Base-by-base conservation (phyloP, 2,888 invertebrate species). In the Dexiosoma caninum region DNA sequence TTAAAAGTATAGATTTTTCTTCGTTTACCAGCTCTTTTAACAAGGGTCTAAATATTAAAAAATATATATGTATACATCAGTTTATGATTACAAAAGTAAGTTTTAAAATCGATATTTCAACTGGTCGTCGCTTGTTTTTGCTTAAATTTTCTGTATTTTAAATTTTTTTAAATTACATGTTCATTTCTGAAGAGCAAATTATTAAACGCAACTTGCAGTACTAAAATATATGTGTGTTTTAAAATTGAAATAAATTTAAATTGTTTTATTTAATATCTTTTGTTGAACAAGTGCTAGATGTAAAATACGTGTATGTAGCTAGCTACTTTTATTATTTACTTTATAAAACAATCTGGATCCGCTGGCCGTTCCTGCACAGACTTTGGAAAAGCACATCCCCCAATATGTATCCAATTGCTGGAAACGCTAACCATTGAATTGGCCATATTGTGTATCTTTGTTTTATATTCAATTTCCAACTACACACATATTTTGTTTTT, bases 11-110 rank as follows among this genome's bases (percentile, higher is more conserved):
- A 5, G 89, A 88, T 0, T 85, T 86, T 7, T 87, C 85, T 32
- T 86, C 85, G 10, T 84, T 80, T 2, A 89, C 76, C 9, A 89
- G 84, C 10, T 88, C 88, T 55, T 88, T 85, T 44, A 88, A 64
- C 3, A 83, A 66, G 2, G 88, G 88, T 40, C 89, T 89, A 69
- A 35, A 30, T 8, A 27, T 51, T 51, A 0, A 14, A 8, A 4
- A 30, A 51, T 14, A 14, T 3, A 7, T 4, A 51, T 8, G n/a
- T 23, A 23, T 10, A 9, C 19, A 8, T 2, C 2, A 44, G 16
- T 9, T 16, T 19, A 2, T 19, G 3, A 40, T n/a, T 40, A 40
- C 27, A 27, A 6, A 27, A 5, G 27, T 3, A 27, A n/a, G n/a
- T n/a, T n/a, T n/a, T n/a, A n/a, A n/a, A n/a, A n/a, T n/a, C n/a